phyloP scores from a whole-genome alignment of 92 coral and sea anemone species.

The Porites lobata region DNA sequence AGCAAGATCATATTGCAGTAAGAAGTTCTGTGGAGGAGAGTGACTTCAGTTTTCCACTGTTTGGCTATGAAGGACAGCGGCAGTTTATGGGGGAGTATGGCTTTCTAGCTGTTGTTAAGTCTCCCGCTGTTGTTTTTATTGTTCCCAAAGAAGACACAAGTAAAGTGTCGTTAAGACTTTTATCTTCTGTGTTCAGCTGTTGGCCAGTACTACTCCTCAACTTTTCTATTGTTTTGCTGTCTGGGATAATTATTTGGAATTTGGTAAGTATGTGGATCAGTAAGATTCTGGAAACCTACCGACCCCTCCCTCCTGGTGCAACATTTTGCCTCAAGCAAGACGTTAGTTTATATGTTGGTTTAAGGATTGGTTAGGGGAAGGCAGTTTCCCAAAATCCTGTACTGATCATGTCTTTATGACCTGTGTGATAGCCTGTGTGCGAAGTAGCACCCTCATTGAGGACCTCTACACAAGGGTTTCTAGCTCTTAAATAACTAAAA shows the following conservation, averaged over 20 bases:
- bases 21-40: constrained; percentile 15
- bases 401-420: neutral
- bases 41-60: constrained; percentile 56
- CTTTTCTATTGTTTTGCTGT: constrained; percentile 71
- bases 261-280: constrained; percentile 62
- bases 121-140: constrained; percentile 58
- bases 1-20: constrained; percentile 26
- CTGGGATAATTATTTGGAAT: constrained; percentile 85
- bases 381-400: too few species aligned
- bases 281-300: too few species aligned
- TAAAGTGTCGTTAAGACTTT: constrained; percentile 29
- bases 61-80: constrained; percentile 44
- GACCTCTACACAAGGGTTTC: too few species aligned
- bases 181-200: constrained; percentile 61
- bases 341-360: neutral
- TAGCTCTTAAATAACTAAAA: too few species aligned
- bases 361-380: neutral
- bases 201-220: constrained; percentile 81
- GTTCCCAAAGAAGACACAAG: constrained; percentile 45
- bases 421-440: neutral
- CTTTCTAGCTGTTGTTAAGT: constrained; percentile 55
- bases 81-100: constrained; percentile 52
- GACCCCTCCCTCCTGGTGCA: too few species aligned
- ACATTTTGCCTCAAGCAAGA: neutral
- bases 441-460: neutral